Evolutionary conservation across 2,888 invertebrate species (phyloP).

Genomic region (Mythimna lalbum): DNA sequence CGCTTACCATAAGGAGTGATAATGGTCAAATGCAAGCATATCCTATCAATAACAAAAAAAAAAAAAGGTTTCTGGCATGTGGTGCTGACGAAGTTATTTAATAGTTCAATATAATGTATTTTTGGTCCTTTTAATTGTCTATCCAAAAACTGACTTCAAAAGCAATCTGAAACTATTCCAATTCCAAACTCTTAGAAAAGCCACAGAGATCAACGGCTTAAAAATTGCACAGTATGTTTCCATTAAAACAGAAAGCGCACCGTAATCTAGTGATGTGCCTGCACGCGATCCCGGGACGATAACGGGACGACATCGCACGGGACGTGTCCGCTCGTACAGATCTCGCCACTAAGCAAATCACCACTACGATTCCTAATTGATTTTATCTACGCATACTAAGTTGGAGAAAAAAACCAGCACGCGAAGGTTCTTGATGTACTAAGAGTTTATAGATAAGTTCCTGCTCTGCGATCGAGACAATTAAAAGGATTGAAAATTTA

Average conservation of each 20-base stretch:
- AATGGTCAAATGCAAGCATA: too few species aligned
- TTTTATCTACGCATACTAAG: conserved; percentile 78
- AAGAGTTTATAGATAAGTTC: conserved; percentile 49
- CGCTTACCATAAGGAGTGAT: too few species aligned
- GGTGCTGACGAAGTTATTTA: too few species aligned
- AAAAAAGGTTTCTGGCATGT: too few species aligned
- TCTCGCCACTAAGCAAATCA: conserved; percentile 78
- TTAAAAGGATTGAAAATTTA: conserved; percentile 6
- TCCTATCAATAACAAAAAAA: too few species aligned
- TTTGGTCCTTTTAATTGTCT: too few species aligned
- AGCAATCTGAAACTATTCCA: too few species aligned
- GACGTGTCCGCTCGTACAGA: conserved; percentile 74
- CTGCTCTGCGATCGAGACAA: conserved; percentile 18
- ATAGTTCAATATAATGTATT: too few species aligned
- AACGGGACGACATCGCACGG: conserved; percentile 76
- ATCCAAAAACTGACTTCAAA: too few species aligned
- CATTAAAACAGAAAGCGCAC: conserved; percentile 40
- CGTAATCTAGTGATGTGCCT: conserved; percentile 63
- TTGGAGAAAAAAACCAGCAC: conserved; percentile 53
- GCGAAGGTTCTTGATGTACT: conserved; percentile 36
- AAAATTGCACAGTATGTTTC: neutral
- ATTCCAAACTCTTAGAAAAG: too few species aligned
- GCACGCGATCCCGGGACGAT: conserved; percentile 75
- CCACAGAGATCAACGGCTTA: too few species aligned
- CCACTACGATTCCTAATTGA: conserved; percentile 80